Conservation (phyloP, 1,140 invertebrate genomes). For the Cyclargus thomasi region DNA sequence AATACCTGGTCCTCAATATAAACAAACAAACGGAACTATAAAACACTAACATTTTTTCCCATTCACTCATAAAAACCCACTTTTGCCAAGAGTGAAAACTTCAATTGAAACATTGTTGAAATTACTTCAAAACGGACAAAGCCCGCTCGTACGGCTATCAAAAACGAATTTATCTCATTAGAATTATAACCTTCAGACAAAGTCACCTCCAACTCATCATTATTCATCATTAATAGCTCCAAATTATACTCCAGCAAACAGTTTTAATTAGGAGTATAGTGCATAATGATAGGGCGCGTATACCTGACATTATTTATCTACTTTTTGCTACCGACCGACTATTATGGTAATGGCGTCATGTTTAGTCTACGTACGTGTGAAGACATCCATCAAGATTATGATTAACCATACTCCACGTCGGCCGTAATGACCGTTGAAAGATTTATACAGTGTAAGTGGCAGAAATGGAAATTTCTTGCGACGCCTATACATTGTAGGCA, state of each 20-base stretch:
- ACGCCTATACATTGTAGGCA: neutral
- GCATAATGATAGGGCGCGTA: conserved; percentile 36
- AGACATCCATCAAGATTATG: conserved; percentile 23
- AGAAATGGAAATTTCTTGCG: neutral
- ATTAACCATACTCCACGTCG: conserved; percentile 13
- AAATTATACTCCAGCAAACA: conserved; percentile 37
- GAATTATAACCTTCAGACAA: conserved; percentile 40
- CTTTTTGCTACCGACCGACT: conserved; percentile 32
- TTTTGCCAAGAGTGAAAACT: too few species aligned
- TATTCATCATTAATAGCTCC: conserved; percentile 31
- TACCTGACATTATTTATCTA: conserved; percentile 36
- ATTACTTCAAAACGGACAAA: neutral
- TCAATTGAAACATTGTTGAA: too few species aligned
- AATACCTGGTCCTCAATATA: neutral
- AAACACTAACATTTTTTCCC: too few species aligned
- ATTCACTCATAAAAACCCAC: too few species aligned
- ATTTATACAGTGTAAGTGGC: neutral
- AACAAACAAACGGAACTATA: too few species aligned
- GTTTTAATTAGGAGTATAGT: conserved; percentile 36
- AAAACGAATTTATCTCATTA: conserved; percentile 18
- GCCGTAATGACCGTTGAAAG: conserved; percentile 7
- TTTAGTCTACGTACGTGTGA: conserved; percentile 36
- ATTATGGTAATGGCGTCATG: conserved; percentile 33
- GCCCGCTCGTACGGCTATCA: neutral
- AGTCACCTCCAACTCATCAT: conserved; percentile 38